These are phyloP conservation scores for Porites divaricata DNA, from an alignment of 92 coral and sea anemone species.

Conservation along the genomic window DNA sequence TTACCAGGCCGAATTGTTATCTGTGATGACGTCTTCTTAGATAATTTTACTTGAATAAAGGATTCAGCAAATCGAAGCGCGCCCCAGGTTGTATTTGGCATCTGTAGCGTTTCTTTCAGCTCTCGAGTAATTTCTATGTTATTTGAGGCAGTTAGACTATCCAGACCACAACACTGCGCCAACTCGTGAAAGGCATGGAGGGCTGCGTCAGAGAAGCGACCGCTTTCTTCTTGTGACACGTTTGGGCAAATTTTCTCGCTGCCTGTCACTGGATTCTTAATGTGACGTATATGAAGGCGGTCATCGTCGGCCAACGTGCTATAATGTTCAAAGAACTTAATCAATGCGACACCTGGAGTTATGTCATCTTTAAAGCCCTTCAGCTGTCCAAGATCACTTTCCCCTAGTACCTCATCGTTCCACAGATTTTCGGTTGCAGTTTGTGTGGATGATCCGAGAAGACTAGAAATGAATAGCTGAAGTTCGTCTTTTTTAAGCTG, in stretches of 20 bases:
- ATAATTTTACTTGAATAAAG: conserved; percentile 65
- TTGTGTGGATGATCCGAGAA: conserved; percentile 6
- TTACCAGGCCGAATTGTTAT: conserved; percentile 78
- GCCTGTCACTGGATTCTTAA: conserved; percentile 29
- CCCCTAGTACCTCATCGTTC: conserved; percentile 29
- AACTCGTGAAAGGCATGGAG: conserved; percentile 86
- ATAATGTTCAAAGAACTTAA: conserved; percentile 70
- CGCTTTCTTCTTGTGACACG: conserved; percentile 50
- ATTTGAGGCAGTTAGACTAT: conserved; percentile 54
- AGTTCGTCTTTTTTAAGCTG: conserved; percentile 16
- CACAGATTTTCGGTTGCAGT: conserved; percentile 23
- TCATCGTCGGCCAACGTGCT: conserved; percentile 53
- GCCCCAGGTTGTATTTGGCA: conserved; percentile 83
- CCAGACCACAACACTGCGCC: conserved; percentile 84
- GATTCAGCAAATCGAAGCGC: conserved; percentile 86
- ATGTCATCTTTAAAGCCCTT: conserved; percentile 33
- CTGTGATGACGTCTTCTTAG: conserved; percentile 57
- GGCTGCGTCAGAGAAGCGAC: conserved; percentile 80
- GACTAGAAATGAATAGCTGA: conserved; percentile 5
- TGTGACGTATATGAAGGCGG: conserved; percentile 7
- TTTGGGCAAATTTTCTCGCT: background rate
- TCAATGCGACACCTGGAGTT: conserved; percentile 57
- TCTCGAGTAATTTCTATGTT: conserved; percentile 68
- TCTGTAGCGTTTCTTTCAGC: conserved; percentile 61
- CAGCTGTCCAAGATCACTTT: conserved; percentile 14